Base-by-base conservation (phyloP, 2,888 invertebrate species). In the Tenthredo scrophulariae region DNA sequence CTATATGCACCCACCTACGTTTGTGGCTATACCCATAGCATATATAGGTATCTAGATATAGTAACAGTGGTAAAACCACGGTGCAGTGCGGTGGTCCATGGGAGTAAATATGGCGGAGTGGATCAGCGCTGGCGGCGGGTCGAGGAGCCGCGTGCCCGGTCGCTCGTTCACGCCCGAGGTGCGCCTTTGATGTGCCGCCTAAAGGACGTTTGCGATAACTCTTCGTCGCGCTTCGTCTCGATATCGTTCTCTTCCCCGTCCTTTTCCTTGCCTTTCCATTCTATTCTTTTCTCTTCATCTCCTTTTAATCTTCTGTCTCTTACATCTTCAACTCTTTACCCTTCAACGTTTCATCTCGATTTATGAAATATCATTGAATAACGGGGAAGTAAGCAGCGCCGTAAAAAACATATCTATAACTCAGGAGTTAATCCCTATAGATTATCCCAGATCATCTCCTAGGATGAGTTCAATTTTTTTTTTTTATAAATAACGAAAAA, bases 101-200 rank as follows among this genome's bases (percentile, higher is more conserved):
- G 91, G 90, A 90, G 91, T 91, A 91, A 91, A 92, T 91, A 92
- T 91, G 91, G 91, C 90, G 87, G 85, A 84, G 88, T 86, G 90
- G 89, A 90, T 89, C 89, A 43, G 85, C 54, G 85, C 82, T 75
- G 85, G 89, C 88, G 90, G 89, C 90, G 90, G 91, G 90, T 90
- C 91, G 91, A 91, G 90, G 91, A 91, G 91, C 92, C 92, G 92
- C 91, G 92, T 92, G 92, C 91, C 92, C 91, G 91, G 91, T 91
- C 91, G 91, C 91, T 92, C 92, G 91, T 91, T 92, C 91, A 92
- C 92, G 92, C 92, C 92, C 91, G 92, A 92, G 91, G 92, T 92
- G 92, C 90, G 91, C 91, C 92, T 92, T 92, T 92, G 92, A 92
- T 92, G 91, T 91, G 92, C 92, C 92, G 92, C 92, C 91, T 91